Evolutionary conservation across 2,888 invertebrate genomes (phyloP).

Genomic region (Chymomyza amoena): DNA sequence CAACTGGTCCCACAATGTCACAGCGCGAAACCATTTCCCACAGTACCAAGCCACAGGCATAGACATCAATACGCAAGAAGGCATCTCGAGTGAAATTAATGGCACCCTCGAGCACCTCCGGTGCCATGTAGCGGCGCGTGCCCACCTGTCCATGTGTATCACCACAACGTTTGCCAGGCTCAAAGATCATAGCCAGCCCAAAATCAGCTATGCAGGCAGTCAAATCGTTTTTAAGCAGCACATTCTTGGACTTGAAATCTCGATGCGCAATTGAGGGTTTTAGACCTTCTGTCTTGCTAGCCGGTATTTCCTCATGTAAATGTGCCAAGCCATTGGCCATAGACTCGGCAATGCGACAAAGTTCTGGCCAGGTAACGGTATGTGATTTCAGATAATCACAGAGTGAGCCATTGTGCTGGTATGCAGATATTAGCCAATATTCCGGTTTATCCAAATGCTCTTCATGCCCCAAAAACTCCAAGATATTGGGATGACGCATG

Average conservation of each 20-base stretch:
- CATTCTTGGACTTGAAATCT: constrained; percentile 98
- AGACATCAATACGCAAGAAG: constrained; percentile 97
- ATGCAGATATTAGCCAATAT: constrained; percentile 97
- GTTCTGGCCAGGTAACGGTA: constrained; percentile 90
- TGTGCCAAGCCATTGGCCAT: constrained; percentile 95
- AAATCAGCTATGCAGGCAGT: constrained; percentile 98
- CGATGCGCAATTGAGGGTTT: constrained; percentile 98
- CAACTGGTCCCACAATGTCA: constrained; percentile 84
- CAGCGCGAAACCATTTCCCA: constrained; percentile 95
- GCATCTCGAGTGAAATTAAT: constrained; percentile 97
- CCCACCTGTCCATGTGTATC: constrained; percentile 98
- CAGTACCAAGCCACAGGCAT: constrained; percentile 95
- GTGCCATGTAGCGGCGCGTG: constrained; percentile 96
- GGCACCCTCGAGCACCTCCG: constrained; percentile 96
- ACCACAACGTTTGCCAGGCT: constrained; percentile 91
- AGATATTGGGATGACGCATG: constrained; percentile 95
- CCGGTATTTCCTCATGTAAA: constrained; percentile 92
- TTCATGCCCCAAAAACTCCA: constrained; percentile 94
- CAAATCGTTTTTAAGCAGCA: constrained; percentile 92
- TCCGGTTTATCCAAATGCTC: constrained; percentile 93
- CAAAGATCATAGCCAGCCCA: constrained; percentile 95
- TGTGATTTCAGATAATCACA: constrained; percentile 97
- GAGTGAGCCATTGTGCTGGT: constrained; percentile 93
- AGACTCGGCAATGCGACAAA: constrained; percentile 91
- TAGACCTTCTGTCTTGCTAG: constrained; percentile 80